Evolutionary conservation across 1,140 invertebrate species (phyloP), one percentile per base, ranked within the genome.

Genomic region (Nymphalis io): DNA sequence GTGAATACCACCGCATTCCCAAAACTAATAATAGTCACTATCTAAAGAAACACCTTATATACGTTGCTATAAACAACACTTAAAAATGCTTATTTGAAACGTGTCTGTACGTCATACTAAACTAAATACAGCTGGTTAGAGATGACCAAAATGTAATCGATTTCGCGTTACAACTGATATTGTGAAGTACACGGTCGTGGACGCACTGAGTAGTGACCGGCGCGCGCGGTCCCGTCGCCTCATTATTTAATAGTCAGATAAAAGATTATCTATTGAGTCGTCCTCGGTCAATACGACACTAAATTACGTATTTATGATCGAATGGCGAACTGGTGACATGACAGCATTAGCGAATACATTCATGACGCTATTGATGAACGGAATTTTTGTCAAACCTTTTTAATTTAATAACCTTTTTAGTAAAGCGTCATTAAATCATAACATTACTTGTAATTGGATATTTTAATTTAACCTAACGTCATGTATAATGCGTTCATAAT

Each of bases 171-270:
- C 40, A 59, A 42, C 20, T 59, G 69, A 74, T 71, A 76, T 63
- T 58, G 20, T 68, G 53, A 70, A 64, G 74, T 60, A 67, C 59
- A 60, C 73, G 73, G 53, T 69, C 74, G 63, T 60, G 60, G 48
- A 67, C 74, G 42, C 72, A 78, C 80, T 75, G 74, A 62, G 68
- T 73, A 68, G 73, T 84, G 81, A 60, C 74, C 75, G 73, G 46
- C 51, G 75, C 69, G 68, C 77, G 76, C 74, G 68, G 72, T 57
- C 58, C 59, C 73, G 72, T 63, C 66, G 75, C 21, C 81, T 88
- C 86, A 88, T 88, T 88, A 87, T 85, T 89, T 88, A 89, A 89
- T 90, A 85, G 81, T 68, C 84, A 85, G 88, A 90, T 90, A 89
- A 90, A 90, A 88, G 86, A 90, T 88, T 88, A 90, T 86, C 87